Percentiles rank a stretch among this genome's conserved stretches.
phyloP scores from a whole-genome alignment of 2,797 vertebrate species.

The Pseudocheirus occidentalis region DNA sequence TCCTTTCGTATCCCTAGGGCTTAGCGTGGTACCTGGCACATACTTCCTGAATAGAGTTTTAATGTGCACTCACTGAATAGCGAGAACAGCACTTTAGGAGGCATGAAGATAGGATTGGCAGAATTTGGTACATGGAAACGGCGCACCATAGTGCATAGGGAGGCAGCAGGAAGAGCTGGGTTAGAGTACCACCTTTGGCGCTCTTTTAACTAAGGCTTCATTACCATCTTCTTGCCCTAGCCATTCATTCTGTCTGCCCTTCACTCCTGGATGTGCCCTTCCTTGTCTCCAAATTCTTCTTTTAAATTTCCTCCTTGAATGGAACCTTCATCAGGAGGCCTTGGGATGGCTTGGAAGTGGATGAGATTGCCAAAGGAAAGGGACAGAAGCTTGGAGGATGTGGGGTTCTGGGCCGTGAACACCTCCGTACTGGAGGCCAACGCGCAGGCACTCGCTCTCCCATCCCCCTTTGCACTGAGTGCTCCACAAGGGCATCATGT shows the following conservation, averaged over 20 bases:
- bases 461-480: no score
- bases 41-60: no score
- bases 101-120: background rate
- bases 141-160: background rate
- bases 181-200: background rate
- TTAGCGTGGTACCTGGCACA: background rate
- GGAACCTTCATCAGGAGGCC: background rate
- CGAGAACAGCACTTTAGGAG: background rate
- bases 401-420: background rate
- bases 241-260: background rate
- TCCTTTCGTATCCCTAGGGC: background rate
- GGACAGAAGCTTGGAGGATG: background rate
- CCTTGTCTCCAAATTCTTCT: no score
- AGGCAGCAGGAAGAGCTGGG: background rate
- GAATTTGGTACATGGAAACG: background rate
- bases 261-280: background rate
- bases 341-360: background rate
- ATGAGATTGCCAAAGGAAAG: background rate
- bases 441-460: background rate
- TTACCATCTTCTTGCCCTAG: background rate
- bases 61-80: background rate
- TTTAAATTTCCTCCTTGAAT: background rate
- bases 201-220: background rate
- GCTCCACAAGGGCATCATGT: background rate
- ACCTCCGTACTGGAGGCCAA: background rate